These are phyloP conservation scores for Alectoris magna DNA, from an alignment of 2,797 vertebrate genomes.

Conservation along the genomic window DNA sequence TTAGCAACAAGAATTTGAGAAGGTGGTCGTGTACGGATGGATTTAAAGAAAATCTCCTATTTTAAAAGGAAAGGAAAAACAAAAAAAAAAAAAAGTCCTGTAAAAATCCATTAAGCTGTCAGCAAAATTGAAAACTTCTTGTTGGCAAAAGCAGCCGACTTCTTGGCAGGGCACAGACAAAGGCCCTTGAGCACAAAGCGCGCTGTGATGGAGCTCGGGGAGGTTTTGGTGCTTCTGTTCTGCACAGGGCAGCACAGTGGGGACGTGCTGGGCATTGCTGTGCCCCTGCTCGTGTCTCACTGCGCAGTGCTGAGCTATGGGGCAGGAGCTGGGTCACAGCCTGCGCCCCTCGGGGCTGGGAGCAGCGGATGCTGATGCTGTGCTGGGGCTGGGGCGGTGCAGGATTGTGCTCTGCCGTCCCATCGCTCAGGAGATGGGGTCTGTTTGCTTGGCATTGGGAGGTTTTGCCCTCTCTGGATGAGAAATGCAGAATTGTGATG, in stretches of 20 bases:
- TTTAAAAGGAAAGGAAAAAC: too few species aligned
- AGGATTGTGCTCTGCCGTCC: neutral
- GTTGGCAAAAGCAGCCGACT: neutral
- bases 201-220: neutral
- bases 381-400: neutral
- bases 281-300: neutral
- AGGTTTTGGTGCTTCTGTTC: neutral
- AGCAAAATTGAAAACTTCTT: neutral
- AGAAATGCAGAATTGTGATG: neutral
- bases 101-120: neutral
- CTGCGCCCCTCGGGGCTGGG: neutral
- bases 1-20: neutral
- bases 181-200: neutral
- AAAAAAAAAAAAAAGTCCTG: too few species aligned
- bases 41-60: neutral
- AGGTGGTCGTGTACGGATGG: neutral
- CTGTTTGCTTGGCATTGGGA: neutral
- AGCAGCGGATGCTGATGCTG: neutral
- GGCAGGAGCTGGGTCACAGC: neutral
- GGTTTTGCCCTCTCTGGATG: neutral
- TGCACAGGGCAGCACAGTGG: neutral
- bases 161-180: neutral
- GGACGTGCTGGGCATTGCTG: neutral
- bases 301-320: neutral
- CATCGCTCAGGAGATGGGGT: rapidly evolving